Conservation (phyloP, 2,888 invertebrate species). For the Andrena chrysosceles region DNA sequence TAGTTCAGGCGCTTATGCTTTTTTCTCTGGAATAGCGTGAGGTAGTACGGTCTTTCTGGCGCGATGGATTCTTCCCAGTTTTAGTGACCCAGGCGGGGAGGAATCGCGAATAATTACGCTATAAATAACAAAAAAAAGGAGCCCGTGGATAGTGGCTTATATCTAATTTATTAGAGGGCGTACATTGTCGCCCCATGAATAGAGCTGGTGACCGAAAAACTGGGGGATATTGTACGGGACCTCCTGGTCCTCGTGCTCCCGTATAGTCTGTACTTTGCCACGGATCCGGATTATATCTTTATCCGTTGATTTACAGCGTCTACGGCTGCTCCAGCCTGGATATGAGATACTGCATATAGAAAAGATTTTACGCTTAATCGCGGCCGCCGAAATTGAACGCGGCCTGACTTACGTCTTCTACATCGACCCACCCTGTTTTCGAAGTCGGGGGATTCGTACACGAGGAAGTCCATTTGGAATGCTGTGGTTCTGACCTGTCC, state of each 20-base stretch:
- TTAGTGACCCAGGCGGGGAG: background rate
- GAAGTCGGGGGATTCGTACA: background rate
- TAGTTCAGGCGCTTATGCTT: slow-evolving; percentile 4
- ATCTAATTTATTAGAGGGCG: slow-evolving; percentile 51
- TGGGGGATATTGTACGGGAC: slow-evolving; percentile 40
- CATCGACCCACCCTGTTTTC: background rate
- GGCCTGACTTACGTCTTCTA: slow-evolving; percentile 28
- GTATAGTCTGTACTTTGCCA: slow-evolving; percentile 46
- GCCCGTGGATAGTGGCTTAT: slow-evolving; percentile 46
- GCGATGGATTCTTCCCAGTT: background rate
- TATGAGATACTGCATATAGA: slow-evolving; percentile 71
- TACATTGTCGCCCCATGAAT: slow-evolving; percentile 55
- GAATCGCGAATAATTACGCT: slow-evolving; percentile 47
- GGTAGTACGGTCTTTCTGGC: background rate
- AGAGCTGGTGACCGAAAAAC: slow-evolving; percentile 57
- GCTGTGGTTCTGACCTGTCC: no score
- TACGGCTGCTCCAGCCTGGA: slow-evolving; percentile 33
- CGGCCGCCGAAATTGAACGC: slow-evolving; percentile 48
- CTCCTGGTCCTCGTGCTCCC: slow-evolving; percentile 45
- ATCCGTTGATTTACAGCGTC: slow-evolving; percentile 69
- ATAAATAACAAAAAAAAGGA: slow-evolving; percentile 48
- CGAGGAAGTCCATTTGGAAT: background rate
- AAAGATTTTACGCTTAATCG: slow-evolving; percentile 68
- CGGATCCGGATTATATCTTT: slow-evolving; percentile 66
- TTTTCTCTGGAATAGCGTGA: background rate